Conservation (phyloP, 2,888 invertebrate genomes). For the Brachylomia viminalis region DNA sequence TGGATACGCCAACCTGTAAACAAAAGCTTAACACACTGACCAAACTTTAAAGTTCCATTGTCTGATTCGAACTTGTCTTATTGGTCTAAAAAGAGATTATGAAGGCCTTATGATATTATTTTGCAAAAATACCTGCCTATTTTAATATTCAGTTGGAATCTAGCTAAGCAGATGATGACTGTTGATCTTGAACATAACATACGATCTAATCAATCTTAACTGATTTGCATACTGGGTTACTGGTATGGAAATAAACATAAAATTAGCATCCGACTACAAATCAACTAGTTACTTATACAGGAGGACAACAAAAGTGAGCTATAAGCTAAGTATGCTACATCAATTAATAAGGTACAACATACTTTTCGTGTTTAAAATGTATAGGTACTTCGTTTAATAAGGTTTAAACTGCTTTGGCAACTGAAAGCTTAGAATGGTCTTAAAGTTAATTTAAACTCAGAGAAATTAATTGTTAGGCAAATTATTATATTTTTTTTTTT, state of each 20-base stretch:
- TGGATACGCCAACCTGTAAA: too few relatives aligned
- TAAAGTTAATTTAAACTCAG: too few relatives aligned
- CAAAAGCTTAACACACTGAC: too few relatives aligned
- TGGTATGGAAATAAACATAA: constrained; percentile 8
- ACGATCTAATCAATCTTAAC: constrained; percentile 3
- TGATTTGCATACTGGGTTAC: constrained; percentile 6
- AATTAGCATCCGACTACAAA: background rate
- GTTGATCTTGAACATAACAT: constrained; percentile 6
- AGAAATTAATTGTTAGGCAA: too few relatives aligned
- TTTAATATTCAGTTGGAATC: background rate
- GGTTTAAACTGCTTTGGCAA: background rate
- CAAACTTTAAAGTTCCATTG: too few relatives aligned
- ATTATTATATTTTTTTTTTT: too few relatives aligned
- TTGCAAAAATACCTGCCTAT: too few relatives aligned
- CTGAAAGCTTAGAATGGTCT: too few relatives aligned
- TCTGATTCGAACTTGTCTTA: too few relatives aligned
- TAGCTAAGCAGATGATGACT: background rate
- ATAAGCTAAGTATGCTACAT: background rate
- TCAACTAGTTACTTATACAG: background rate
- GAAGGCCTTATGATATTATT: too few relatives aligned
- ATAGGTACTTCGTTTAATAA: background rate
- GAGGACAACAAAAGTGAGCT: constrained; percentile 1
- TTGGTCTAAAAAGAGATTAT: too few relatives aligned
- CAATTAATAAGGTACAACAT: background rate
- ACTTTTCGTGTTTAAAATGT: background rate